Base-by-base conservation (phyloP, 2,888 invertebrate species). In the Malthinus seriepunctatus region DNA sequence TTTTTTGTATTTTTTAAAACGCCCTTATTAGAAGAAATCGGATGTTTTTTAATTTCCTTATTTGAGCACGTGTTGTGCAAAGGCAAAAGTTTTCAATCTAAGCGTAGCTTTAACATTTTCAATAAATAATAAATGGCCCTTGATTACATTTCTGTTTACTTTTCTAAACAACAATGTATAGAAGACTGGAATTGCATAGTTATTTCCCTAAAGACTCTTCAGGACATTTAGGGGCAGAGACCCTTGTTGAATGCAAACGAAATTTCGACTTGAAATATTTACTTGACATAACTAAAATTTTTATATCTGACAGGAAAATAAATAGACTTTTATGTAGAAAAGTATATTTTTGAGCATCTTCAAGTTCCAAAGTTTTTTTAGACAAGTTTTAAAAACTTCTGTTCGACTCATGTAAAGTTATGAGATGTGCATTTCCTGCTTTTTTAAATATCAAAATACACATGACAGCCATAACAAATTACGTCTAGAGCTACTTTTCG, bases 71-170 rank as follows among this genome's bases (percentile, higher is more conserved):
- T 42, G 39, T 48, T 4, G 31, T 42, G 9, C 48, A n/a, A n/a
- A n/a, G n/a, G n/a, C n/a, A n/a, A n/a, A n/a, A n/a, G 48, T 34
- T 54, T 39, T 38, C 6, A 35, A 33, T 35, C 32, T 44, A 12
- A 12, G 33, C 37, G n/a, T 12, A 12, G 31, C 14, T 31, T 48
- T 56, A 23, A 35, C 35, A 57, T 51, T 58, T 60, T 60, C 58
- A 54, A 63, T 63, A 64, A 64, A 64, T 64, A 64, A 63, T 64
- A 64, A 64, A 64, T 63, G 60, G 39, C 42, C 37, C 64, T 56
- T 63, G 63, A 64, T 64, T 64, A 53, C 63, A 51, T 63, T 61
- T 35, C 39, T 64, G 64, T 64, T 64, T 64, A 63, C 64, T 60
- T 64, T 56, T 38, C 55, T 49, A 61, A 60, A 58, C 55, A 54